Conservation (phyloP, 1,140 invertebrate genomes). For the Rhagoletis zephyria region DNA sequence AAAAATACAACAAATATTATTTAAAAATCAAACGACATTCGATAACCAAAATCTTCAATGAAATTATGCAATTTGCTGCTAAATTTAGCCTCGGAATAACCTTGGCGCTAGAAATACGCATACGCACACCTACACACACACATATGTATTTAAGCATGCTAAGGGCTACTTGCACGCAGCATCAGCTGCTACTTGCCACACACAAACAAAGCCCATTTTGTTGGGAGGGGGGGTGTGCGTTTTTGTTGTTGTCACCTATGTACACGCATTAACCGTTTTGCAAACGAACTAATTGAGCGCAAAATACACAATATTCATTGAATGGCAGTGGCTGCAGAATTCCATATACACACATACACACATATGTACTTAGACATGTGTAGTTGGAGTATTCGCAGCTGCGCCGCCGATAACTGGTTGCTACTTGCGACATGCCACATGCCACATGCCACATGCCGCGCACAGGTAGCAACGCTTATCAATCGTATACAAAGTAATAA, state of each 20-base stretch:
- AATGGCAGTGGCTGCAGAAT: not conserved
- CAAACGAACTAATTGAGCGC: slow-evolving; percentile 24
- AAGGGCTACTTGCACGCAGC: not conserved
- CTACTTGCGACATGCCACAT: not conserved
- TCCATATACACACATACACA: not conserved
- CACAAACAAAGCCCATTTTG: not conserved
- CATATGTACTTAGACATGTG: too few relatives aligned
- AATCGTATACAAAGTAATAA: not conserved
- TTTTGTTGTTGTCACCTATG: not conserved
- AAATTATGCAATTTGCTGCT: slow-evolving; percentile 40
- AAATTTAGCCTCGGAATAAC: slow-evolving; percentile 38
- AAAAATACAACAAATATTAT: not conserved
- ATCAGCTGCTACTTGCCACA: not conserved
- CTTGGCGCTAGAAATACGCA: slow-evolving; percentile 42
- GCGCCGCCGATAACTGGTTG: not conserved
- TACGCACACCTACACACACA: not conserved
- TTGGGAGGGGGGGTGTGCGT: not conserved
- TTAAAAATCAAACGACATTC: not conserved
- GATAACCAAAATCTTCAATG: not conserved
- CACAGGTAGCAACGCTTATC: not conserved
- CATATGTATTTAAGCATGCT: not conserved
- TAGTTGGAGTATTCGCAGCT: not conserved
- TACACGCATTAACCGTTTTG: not conserved
- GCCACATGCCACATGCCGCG: not conserved
- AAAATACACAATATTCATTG: not conserved